Percentiles rank a stretch among this genome's conserved stretches.
Evolutionary conservation across 2,888 invertebrate species (phyloP).

Genomic region (Dorcus parallelipipedus): DNA sequence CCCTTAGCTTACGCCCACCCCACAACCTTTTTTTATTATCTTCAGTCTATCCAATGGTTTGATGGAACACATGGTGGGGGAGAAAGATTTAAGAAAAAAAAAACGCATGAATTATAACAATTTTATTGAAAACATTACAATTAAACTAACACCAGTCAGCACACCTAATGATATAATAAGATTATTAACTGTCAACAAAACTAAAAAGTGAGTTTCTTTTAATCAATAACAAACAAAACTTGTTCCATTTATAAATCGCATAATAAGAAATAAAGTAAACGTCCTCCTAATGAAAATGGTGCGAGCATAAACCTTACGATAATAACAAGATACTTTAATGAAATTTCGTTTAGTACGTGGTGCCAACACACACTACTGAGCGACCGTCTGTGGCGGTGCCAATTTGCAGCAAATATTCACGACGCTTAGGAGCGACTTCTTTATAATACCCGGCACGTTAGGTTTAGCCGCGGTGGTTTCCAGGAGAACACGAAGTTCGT

Average conservation of each 20-base stretch:
- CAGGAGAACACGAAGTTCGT: conserved; percentile 73
- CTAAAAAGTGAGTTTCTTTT: background rate
- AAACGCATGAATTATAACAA: background rate
- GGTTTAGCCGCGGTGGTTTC: conserved; percentile 68
- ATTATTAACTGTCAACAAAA: background rate
- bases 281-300: background rate
- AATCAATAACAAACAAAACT: background rate
- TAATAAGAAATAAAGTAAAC: background rate
- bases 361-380: conserved; percentile 32
- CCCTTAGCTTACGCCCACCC: too few species aligned
- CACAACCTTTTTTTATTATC: too few species aligned
- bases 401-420: conserved; percentile 73
- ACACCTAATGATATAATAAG: background rate
- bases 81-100: too few species aligned
- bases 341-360: background rate
- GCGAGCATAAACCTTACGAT: background rate
- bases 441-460: conserved; percentile 64
- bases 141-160: conserved; percentile 9
- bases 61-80: too few species aligned
- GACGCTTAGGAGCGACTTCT: conserved; percentile 56
- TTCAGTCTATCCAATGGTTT: too few species aligned
- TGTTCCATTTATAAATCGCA: background rate
- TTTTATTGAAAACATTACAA: conserved; percentile 19
- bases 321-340: background rate
- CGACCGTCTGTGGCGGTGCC: conserved; percentile 62